Conservation (phyloP, 2,797 vertebrate species). For the Xenops minutus region DNA sequence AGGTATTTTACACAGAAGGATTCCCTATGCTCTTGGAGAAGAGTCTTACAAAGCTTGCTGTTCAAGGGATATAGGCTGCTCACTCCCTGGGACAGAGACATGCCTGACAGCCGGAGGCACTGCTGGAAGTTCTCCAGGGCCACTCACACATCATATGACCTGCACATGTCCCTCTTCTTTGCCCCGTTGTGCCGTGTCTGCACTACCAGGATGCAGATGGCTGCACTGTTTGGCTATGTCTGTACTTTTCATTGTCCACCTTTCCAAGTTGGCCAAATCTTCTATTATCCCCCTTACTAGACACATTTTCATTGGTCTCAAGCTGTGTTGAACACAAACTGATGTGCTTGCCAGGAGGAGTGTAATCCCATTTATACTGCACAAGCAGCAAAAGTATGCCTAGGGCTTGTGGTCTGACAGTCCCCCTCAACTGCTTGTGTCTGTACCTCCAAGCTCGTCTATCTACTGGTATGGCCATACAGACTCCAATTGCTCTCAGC, state of each 20-base stretch:
- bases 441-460: rapidly evolving
- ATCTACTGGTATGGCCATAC: not conserved
- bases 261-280: not conserved
- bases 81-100: not conserved
- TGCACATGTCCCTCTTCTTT: not conserved
- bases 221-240: not conserved
- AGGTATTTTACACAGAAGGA: not conserved
- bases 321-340: not conserved
- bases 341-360: not conserved
- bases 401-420: not conserved
- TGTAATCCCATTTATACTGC: not conserved
- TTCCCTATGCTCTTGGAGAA: not conserved
- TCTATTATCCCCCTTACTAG: not conserved
- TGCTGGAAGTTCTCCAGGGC: not conserved
- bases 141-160: not conserved
- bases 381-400: not conserved
- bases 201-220: not conserved
- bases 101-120: rapidly evolving
- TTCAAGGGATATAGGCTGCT: not conserved
- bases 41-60: not conserved
- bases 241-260: not conserved
- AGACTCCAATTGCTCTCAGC: not conserved
- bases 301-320: not conserved
- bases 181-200: rapidly evolving
- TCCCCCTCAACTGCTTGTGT: not conserved